These are phyloP conservation scores for Ephestia elutella DNA, from an alignment of 1,140 invertebrate genomes.

Conservation along the genomic window DNA sequence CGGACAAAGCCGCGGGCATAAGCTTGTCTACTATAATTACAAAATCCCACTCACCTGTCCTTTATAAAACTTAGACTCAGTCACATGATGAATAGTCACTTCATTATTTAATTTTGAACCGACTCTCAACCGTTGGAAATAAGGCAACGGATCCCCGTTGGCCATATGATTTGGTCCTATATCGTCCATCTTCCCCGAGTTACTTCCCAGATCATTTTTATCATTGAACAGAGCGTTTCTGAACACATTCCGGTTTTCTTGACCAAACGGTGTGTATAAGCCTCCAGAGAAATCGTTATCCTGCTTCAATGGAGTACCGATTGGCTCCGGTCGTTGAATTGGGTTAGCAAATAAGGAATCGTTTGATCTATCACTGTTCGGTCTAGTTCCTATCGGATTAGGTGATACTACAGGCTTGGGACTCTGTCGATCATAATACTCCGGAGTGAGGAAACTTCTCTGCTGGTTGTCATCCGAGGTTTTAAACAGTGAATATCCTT, in stretches of 20 bases:
- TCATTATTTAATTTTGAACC: constrained; percentile 76
- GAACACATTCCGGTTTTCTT: constrained; percentile 61
- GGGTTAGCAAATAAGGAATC: constrained; percentile 51
- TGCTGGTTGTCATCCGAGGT: constrained; percentile 46
- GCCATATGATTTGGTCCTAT: constrained; percentile 20
- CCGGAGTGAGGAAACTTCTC: constrained; percentile 44
- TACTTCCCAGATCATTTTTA: constrained; percentile 27
- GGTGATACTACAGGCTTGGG: constrained; percentile 50
- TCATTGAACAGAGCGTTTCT: constrained; percentile 59
- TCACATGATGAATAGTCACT: constrained; percentile 76
- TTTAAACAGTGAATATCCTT: constrained; percentile 63
- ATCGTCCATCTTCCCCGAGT: constrained; percentile 21
- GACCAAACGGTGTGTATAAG: constrained; percentile 65
- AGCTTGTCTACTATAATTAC: no score
- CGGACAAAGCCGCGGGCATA: no score
- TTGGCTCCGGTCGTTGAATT: constrained; percentile 53
- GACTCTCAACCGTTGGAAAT: constrained; percentile 73
- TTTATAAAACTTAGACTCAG: constrained; percentile 74
- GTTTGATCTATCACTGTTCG: constrained; percentile 31
- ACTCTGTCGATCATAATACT: constrained; percentile 36
- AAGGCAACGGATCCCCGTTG: constrained; percentile 62
- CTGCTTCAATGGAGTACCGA: constrained; percentile 54
- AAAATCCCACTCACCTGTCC: constrained; percentile 43
- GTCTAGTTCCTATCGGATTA: constrained; percentile 55
- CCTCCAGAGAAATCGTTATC: constrained; percentile 33